These are phyloP conservation scores for Phyllopteryx taeniolatus DNA, from an alignment of 2,113 vertebrate species.

Conservation along the genomic window DNA sequence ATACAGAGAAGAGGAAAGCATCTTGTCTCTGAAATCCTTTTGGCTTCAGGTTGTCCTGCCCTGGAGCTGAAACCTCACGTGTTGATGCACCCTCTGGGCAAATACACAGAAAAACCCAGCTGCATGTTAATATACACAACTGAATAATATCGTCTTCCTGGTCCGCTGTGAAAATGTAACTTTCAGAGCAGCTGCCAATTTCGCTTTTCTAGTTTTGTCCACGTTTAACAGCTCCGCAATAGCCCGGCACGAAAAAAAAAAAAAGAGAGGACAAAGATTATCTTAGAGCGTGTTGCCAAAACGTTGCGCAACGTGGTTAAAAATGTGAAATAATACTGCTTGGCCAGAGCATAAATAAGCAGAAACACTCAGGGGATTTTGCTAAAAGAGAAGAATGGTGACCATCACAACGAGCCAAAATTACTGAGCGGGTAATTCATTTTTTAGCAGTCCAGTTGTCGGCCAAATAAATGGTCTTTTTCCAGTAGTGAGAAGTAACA, in stretches of 20 bases:
- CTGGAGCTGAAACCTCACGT: conserved; percentile 37
- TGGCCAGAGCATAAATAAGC: conserved; percentile 4
- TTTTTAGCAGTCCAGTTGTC: not conserved
- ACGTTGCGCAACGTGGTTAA: conserved; percentile 3
- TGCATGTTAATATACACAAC: conserved; percentile 32
- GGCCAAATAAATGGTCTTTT: not conserved
- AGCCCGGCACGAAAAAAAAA: conserved; percentile 5
- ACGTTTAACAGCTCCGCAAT: not conserved
- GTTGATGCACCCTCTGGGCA: conserved; percentile 37
- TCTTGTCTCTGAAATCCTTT: not conserved
- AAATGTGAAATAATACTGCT: conserved; percentile 21
- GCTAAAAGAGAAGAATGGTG: conserved; percentile 5
- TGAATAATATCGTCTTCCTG: conserved; percentile 26
- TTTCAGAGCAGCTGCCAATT: conserved; percentile 3
- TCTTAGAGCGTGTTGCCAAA: not conserved
- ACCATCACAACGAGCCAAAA: not conserved
- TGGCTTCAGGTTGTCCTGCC: not conserved
- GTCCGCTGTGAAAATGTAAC: conserved; percentile 12
- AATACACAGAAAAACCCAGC: conserved; percentile 33
- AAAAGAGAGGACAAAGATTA: not conserved
- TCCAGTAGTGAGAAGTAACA: not conserved
- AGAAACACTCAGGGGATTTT: not conserved
- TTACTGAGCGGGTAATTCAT: not conserved
- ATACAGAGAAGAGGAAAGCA: not conserved
- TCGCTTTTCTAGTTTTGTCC: not conserved